These are phyloP conservation scores for Erebia ligea DNA, from an alignment of 2,888 invertebrate species.

Conservation along the genomic window DNA sequence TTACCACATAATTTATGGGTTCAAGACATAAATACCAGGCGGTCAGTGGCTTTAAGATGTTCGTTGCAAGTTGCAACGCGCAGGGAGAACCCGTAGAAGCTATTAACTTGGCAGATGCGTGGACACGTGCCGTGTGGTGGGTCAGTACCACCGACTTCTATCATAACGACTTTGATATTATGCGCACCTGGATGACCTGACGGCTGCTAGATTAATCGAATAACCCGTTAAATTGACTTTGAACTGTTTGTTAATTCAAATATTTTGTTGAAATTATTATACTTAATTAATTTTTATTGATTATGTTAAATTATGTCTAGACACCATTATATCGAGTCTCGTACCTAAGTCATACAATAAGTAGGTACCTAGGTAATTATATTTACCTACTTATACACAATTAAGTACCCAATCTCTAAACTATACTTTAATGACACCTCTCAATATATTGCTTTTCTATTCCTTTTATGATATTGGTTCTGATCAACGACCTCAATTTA, in stretches of 20 bases:
- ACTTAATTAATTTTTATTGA: not conserved
- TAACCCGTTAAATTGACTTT: conserved; percentile 16
- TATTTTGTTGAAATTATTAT: not conserved
- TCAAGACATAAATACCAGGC: conserved; percentile 43
- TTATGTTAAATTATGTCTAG: not conserved
- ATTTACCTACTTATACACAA: too few relatives aligned
- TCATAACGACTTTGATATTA: conserved; percentile 8
- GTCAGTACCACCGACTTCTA: conserved; percentile 37
- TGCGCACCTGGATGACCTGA: conserved; percentile 16
- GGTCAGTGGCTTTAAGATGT: conserved; percentile 41
- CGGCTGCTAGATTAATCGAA: conserved; percentile 7
- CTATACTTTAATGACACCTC: too few relatives aligned
- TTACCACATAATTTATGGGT: conserved; percentile 1
- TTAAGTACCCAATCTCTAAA: too few relatives aligned
- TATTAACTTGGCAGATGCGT: conserved; percentile 66
- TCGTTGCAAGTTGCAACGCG: conserved; percentile 32
- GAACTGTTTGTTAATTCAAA: not conserved
- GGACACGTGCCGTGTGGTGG: conserved; percentile 60
- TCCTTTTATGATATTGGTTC: too few relatives aligned
- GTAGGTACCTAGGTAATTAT: too few relatives aligned
- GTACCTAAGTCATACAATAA: too few relatives aligned
- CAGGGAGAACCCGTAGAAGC: conserved; percentile 50
- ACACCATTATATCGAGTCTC: too few relatives aligned
- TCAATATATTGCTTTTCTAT: too few relatives aligned
- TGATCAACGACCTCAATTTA: too few relatives aligned